phyloP scores from a whole-genome alignment of 2,888 invertebrate genomes.

The Trisateles emortualis region DNA sequence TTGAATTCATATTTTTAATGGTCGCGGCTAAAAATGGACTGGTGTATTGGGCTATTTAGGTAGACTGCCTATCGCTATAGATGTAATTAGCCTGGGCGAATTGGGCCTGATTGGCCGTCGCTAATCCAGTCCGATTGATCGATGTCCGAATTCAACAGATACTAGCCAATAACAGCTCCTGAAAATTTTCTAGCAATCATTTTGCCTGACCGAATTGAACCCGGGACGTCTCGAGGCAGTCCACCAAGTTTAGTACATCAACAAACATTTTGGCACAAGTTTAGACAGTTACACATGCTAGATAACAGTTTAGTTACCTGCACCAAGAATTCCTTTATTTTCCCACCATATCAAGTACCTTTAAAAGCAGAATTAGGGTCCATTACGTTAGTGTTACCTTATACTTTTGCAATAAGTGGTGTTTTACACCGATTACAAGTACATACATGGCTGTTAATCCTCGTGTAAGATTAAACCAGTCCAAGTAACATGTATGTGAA shows the following conservation, averaged over 20 bases:
- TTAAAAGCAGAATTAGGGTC: not conserved
- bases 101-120: too few relatives aligned
- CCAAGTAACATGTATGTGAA: constrained; percentile 39
- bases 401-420: constrained; percentile 16
- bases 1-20: not conserved
- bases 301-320: not conserved
- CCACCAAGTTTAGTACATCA: not conserved
- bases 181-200: too few relatives aligned
- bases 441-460: constrained; percentile 31
- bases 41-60: too few relatives aligned
- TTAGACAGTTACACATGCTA: not conserved
- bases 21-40: not conserved
- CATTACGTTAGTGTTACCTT: constrained; percentile 3
- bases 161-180: too few relatives aligned
- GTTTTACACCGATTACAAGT: constrained; percentile 23
- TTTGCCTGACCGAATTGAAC: too few relatives aligned
- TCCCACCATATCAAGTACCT: not conserved
- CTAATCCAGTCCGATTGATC: too few relatives aligned
- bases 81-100: too few relatives aligned
- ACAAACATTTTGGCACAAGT: not conserved
- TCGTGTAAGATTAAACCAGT: constrained; percentile 37
- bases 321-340: not conserved
- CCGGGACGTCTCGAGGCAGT: too few relatives aligned
- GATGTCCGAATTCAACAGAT: too few relatives aligned
- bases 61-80: too few relatives aligned